A percentile compares a stretch with the other conserved stretches of the same genome.
phyloP scores from a whole-genome alignment of 2,113 vertebrate species.

The Catagonus wagneri region DNA sequence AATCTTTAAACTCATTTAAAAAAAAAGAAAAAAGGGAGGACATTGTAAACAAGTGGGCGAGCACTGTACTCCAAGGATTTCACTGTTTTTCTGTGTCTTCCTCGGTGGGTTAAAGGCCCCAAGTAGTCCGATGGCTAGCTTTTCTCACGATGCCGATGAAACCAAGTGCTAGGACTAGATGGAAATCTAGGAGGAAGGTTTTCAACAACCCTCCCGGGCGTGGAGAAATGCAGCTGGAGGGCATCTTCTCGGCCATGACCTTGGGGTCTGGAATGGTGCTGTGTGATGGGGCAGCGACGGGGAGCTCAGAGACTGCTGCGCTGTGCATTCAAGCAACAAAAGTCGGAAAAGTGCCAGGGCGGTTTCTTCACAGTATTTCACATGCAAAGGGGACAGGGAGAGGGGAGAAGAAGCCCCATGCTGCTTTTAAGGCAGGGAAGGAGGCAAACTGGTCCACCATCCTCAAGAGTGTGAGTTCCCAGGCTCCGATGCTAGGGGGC shows the following conservation, averaged over 20 bases:
- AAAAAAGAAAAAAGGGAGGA: constrained; percentile 84
- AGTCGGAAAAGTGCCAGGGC: constrained; percentile 92
- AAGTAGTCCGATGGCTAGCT: constrained; percentile 85
- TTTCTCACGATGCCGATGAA: constrained; percentile 86
- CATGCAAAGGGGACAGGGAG: constrained; percentile 90
- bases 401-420: constrained; percentile 91
- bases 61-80: constrained; percentile 86
- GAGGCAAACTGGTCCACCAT: constrained; percentile 92
- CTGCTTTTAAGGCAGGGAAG: constrained; percentile 98
- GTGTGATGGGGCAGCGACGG: constrained; percentile 87
- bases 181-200: constrained; percentile 86
- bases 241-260: constrained; percentile 85
- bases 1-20: constrained; percentile 81
- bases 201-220: constrained; percentile 85
- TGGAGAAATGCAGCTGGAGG: constrained; percentile 87
- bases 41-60: constrained; percentile 90
- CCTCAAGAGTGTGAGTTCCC: constrained; percentile 88
- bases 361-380: constrained; percentile 99
- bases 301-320: constrained; percentile 85
- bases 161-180: constrained; percentile 85
- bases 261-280: constrained; percentile 89
- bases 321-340: constrained; percentile 90
- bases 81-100: constrained; percentile 84
- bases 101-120: constrained; percentile 85
- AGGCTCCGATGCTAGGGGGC: constrained; percentile 88